A percentile compares a stretch with the other conserved stretches of the same genome.
These are phyloP conservation scores for Spialia ferax DNA, from an alignment of 2,888 invertebrate genomes.

Conservation along the genomic window DNA sequence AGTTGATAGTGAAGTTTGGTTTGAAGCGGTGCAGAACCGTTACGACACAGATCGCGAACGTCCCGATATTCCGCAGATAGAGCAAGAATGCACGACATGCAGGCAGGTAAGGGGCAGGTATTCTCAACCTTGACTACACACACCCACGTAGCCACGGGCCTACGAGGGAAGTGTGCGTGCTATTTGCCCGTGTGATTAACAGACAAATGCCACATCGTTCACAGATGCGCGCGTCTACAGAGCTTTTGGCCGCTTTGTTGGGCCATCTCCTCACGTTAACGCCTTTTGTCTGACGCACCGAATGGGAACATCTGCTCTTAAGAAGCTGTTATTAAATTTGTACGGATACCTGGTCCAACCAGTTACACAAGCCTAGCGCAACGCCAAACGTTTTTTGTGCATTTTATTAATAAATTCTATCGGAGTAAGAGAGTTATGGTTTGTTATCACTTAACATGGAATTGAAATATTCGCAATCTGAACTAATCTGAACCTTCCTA, in stretches of 20 bases:
- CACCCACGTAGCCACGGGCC: conserved; percentile 42
- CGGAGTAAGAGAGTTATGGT: conserved; percentile 17
- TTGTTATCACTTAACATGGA: conserved; percentile 9
- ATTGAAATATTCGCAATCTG: not conserved
- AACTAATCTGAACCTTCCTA: too few species aligned
- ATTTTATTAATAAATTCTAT: conserved; percentile 37
- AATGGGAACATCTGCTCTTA: conserved; percentile 71
- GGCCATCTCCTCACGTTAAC: conserved; percentile 71
- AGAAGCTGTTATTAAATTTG: conserved; percentile 64
- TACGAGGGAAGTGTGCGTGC: conserved; percentile 58
- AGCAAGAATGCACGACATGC: conserved; percentile 72
- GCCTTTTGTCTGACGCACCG: conserved; percentile 70
- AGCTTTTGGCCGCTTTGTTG: conserved; percentile 66
- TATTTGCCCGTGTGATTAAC: conserved; percentile 83
- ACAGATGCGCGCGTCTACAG: conserved; percentile 69
- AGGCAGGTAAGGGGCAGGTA: conserved; percentile 75
- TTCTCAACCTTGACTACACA: conserved; percentile 53
- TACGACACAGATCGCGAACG: conserved; percentile 65
- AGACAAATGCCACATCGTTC: conserved; percentile 73
- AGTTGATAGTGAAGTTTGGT: conserved; percentile 44
- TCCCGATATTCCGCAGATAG: conserved; percentile 75
- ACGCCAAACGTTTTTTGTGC: conserved; percentile 36
- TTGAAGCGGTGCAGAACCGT: conserved; percentile 66
- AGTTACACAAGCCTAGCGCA: conserved; percentile 37
- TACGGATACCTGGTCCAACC: conserved; percentile 42